A percentile compares a stretch with the other conserved stretches of the same genome.
Conservation (phyloP, 2,888 invertebrate genomes). For the Aleiodes alternator region DNA sequence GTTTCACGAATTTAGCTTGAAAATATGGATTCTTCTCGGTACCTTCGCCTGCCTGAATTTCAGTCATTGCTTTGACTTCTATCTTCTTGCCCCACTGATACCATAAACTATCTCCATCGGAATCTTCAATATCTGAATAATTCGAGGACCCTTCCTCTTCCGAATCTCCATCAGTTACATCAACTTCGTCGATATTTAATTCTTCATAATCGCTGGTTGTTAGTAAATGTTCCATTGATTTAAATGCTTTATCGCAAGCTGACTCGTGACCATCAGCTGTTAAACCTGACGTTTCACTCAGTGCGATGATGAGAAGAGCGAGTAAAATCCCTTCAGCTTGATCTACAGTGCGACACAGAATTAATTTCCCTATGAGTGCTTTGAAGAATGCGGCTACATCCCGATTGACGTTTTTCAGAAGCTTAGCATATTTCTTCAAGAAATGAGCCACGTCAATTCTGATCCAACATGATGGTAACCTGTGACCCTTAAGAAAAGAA, state of each 20-base stretch:
- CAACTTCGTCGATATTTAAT: not conserved
- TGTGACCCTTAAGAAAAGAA: conserved; percentile 22
- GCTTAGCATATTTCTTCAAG: conserved; percentile 39
- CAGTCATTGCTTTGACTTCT: too few relatives aligned
- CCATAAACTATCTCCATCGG: conserved; percentile 9
- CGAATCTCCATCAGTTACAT: not conserved
- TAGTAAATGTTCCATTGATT: conserved; percentile 4
- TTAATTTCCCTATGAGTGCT: conserved; percentile 39
- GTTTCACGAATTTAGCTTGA: conserved; percentile 6
- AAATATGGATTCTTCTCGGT: conserved; percentile 1
- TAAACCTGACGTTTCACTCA: not conserved
- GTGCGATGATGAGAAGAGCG: conserved; percentile 9
- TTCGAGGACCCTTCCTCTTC: too few relatives aligned
- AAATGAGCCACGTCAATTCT: conserved; percentile 49
- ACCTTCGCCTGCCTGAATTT: too few relatives aligned
- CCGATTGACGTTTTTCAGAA: conserved; percentile 22
- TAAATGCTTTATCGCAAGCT: conserved; percentile 11
- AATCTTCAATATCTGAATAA: too few relatives aligned
- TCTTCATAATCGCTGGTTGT: conserved; percentile 26
- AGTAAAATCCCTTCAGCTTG: conserved; percentile 2
- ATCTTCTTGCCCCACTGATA: conserved; percentile 14
- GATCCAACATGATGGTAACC: conserved; percentile 37
- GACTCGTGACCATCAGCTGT: not conserved
- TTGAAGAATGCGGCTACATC: conserved; percentile 38
- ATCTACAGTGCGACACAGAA: conserved; percentile 5